These are phyloP conservation scores for Chaetophractus vellerosus DNA, from an alignment of 2,797 vertebrate species.

Conservation along the genomic window DNA sequence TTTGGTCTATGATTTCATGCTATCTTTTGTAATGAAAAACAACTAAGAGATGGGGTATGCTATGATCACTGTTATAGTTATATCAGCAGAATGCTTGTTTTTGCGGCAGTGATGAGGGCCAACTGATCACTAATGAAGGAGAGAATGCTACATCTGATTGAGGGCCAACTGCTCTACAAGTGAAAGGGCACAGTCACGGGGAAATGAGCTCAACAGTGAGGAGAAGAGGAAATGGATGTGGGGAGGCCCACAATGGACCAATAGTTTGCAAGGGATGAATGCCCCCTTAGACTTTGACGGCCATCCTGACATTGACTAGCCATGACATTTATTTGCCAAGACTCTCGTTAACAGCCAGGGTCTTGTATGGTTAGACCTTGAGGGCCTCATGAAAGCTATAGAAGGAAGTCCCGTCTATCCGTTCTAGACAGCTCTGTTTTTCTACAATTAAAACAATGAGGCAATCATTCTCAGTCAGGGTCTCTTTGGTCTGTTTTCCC, in stretches of 20 bases:
- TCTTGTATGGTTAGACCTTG: not conserved
- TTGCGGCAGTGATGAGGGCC: not conserved
- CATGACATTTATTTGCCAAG: conserved; percentile 59
- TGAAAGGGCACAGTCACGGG: conserved; percentile 55
- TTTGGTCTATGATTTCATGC: not conserved
- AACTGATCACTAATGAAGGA: too few relatives aligned
- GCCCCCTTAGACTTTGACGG: not conserved
- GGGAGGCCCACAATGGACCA: conserved; percentile 13
- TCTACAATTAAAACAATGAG: not conserved
- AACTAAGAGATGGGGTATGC: not conserved
- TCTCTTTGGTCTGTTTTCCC: not conserved
- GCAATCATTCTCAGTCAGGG: not conserved
- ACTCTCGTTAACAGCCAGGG: not conserved
- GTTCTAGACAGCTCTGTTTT: not conserved
- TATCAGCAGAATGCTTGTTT: not conserved
- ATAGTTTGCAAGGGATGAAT: conserved; percentile 58
- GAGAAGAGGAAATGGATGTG: conserved; percentile 57
- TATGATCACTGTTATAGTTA: not conserved
- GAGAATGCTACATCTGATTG: not conserved
- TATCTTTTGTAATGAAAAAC: not conserved
- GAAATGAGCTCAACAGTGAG: not conserved
- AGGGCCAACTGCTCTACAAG: conserved; percentile 9
- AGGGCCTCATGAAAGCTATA: not conserved
- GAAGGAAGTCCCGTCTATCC: not conserved
- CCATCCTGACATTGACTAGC: conserved; percentile 65